Evolutionary conservation across 2,797 vertebrate species (phyloP).

Genomic region (Anabas testudineus): DNA sequence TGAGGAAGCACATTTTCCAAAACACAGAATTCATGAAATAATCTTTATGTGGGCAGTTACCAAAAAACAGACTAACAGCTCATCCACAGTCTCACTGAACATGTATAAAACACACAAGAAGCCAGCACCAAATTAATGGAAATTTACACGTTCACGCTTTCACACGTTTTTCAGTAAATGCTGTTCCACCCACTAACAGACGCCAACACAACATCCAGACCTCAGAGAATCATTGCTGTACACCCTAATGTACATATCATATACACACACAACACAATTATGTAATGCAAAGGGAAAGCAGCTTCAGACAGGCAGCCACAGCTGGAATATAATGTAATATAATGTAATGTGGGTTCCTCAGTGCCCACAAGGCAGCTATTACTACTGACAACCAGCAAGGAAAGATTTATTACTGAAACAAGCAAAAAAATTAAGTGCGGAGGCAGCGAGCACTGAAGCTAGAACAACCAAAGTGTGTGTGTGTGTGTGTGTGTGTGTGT

Average conservation of each 20-base stretch:
- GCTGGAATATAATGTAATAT: background rate
- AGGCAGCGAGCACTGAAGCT: background rate
- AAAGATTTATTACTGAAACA: background rate
- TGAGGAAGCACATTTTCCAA: background rate
- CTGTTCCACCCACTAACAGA: background rate
- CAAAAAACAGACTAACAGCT: background rate
- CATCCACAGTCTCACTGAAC: background rate
- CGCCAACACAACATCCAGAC: no score
- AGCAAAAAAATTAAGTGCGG: background rate
- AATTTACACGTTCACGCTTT: background rate
- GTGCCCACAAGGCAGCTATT: background rate
- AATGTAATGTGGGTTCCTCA: background rate
- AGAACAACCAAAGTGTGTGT: background rate
- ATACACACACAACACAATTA: no score
- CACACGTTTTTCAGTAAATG: background rate
- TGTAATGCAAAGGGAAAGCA: background rate
- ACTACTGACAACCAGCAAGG: background rate
- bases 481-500: constrained; percentile 1
- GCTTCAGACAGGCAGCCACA: background rate
- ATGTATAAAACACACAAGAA: background rate
- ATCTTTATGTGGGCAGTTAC: background rate
- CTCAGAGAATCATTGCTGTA: background rate
- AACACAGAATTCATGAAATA: background rate
- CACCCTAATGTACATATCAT: background rate
- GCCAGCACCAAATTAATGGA: background rate